Evolutionary conservation across 2,113 vertebrate genomes (phyloP), one percentile per base, ranked within the genome.

Genomic region (Pionites leucogaster): DNA sequence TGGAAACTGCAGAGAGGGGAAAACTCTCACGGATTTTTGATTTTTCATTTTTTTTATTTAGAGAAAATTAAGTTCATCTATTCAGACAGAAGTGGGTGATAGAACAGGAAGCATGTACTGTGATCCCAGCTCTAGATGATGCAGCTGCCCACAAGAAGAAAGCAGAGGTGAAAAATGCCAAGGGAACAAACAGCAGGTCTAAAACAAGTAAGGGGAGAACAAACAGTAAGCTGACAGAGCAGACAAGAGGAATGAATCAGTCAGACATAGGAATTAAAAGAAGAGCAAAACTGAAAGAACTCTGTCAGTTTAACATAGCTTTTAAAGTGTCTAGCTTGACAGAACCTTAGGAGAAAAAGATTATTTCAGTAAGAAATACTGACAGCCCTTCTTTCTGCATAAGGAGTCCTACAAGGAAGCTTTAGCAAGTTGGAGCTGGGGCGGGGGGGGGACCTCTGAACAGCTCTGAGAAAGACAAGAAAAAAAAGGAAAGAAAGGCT

Each of bases 171-270:
- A 92, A 72, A 91, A 93, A 78, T 46, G 29, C 12, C 74, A 62
- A 72, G n/a, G 70, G 49, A 94, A 82, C 17, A 62, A 94, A 39
- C 14, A 70, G 41, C 37, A 47, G 2, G 4, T 82, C 53, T 88
- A 50, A 68, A 70, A 24, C 60, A 88, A 72, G 64, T 44, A 57
- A 64, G 33, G 13, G 23, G 41, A 75, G 67, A 86, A 93, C 70
- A 89, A 95, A 93, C 47, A 89, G 68, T 17, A 55, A 71, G 37
- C 37, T 95, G 86, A 82, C 76, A 93, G 83, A 64, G 29, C 64
- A 92, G 86, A 44, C 84, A 90, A 71, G 60, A 88, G 44, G 86
- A 95, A 96, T 72, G 72, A 64, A 90, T 93, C 68, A 71, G 55
- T 86, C 72, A 92, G 64, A 87, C 41, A 50, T 11, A 27, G 22